phyloP scores from a whole-genome alignment of 2,113 vertebrate species.

The Amphiprion percula region DNA sequence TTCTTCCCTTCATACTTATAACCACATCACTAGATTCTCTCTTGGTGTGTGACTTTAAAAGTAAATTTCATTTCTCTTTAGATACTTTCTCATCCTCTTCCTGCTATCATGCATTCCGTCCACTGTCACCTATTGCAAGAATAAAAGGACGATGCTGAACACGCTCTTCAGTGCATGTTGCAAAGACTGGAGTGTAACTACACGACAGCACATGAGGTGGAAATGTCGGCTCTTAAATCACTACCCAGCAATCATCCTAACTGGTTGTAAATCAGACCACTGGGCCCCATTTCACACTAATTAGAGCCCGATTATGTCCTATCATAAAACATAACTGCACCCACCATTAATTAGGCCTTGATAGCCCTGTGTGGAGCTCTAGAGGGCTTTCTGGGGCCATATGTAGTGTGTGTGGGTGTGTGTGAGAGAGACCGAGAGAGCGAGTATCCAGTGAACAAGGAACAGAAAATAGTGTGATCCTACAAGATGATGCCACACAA shows the following conservation, averaged over 20 bases:
- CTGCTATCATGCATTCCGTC: neutral
- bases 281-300: constrained; percentile 66
- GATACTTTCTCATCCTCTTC: neutral
- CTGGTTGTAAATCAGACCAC: constrained; percentile 65
- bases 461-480: constrained; percentile 22
- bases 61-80: neutral
- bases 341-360: constrained; percentile 69
- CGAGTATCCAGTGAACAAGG: neutral
- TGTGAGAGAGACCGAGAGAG: neutral
- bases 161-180: neutral
- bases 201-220: constrained; percentile 27
- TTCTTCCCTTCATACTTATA: too few relatives aligned
- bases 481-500: constrained; percentile 42
- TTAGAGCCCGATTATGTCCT: constrained; percentile 68
- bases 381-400: constrained; percentile 44
- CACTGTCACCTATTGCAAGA: too few relatives aligned
- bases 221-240: constrained; percentile 53
- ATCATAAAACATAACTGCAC: constrained; percentile 71
- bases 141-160: too few relatives aligned
- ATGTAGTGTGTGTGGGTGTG: constrained; percentile 7
- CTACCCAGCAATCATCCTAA: constrained; percentile 45
- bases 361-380: constrained; percentile 48
- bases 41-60: too few relatives aligned
- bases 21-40: too few relatives aligned
- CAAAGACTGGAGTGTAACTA: constrained; percentile 26